phyloP scores from a whole-genome alignment of 2,113 vertebrate genomes.

The Rhabdornis inornatus region DNA sequence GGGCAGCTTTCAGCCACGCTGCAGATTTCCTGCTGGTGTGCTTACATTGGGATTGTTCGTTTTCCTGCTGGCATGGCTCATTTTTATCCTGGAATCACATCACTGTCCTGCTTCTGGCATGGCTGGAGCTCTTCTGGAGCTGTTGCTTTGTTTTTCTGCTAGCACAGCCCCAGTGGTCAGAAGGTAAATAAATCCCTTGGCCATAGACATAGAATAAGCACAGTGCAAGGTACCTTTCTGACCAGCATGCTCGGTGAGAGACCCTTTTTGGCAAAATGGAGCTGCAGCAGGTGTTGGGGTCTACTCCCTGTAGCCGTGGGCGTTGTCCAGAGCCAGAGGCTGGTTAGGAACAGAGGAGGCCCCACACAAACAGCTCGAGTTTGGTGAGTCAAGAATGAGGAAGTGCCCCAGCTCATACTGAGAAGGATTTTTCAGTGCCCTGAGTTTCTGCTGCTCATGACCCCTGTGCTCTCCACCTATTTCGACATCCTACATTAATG shows the following conservation, averaged over 20 bases:
- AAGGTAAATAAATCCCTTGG: not conserved
- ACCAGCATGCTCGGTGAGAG: fast-evolving
- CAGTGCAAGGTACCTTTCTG: not conserved
- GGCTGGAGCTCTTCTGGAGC: not conserved
- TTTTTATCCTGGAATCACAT: not conserved
- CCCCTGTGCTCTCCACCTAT: not conserved
- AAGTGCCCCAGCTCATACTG: not conserved
- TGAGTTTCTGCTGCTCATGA: not conserved
- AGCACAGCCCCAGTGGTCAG: not conserved
- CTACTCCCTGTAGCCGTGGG: fast-evolving
- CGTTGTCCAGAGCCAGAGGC: not conserved
- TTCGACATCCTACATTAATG: not conserved
- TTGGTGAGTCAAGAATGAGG: not conserved
- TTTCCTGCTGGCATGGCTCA: not conserved
- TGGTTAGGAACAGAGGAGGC: not conserved
- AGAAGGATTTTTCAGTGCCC: not conserved
- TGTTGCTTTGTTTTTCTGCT: not conserved
- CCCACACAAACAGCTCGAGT: fast-evolving
- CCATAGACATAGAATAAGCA: not conserved
- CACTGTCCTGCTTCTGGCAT: not conserved
- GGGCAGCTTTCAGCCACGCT: not conserved
- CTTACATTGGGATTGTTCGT: not conserved
- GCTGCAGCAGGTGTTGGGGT: not conserved
- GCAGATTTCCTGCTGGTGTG: not conserved
- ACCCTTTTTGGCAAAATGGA: not conserved